These are phyloP conservation scores for Drosophila neonasuta DNA, from an alignment of 2,888 invertebrate genomes.

Conservation along the genomic window DNA sequence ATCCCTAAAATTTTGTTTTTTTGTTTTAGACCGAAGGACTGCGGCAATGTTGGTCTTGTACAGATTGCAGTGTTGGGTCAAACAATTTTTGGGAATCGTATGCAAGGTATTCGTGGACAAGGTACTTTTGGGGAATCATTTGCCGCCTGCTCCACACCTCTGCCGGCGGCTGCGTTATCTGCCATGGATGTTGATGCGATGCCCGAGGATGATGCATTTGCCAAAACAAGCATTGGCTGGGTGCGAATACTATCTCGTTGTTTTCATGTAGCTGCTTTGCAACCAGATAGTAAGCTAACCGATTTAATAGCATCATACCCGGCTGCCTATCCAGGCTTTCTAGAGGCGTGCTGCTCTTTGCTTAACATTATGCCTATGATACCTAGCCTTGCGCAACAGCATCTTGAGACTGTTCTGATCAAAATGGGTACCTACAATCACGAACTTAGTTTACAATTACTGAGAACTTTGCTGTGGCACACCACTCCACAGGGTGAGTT, in stretches of 20 bases:
- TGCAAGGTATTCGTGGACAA: conserved; percentile 57
- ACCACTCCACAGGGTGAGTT: conserved; percentile 82
- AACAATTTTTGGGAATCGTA: conserved; percentile 88
- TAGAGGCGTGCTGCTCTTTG: conserved; percentile 88
- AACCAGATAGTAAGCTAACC: conserved; percentile 79
- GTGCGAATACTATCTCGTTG: conserved; percentile 91
- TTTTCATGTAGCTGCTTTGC: conserved; percentile 83
- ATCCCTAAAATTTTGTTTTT: not conserved
- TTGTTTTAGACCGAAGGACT: conserved; percentile 90
- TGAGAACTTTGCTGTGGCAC: conserved; percentile 85
- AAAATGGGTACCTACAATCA: conserved; percentile 87
- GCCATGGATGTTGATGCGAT: conserved; percentile 54
- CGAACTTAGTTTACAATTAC: conserved; percentile 84
- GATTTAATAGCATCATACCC: conserved; percentile 84
- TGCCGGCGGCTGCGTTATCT: conserved; percentile 35
- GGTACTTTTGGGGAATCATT: conserved; percentile 55
- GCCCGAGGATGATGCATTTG: conserved; percentile 81
- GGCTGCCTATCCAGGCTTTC: conserved; percentile 86
- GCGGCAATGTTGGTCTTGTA: conserved; percentile 93
- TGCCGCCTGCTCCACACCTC: conserved; percentile 44
- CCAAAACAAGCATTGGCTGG: conserved; percentile 90
- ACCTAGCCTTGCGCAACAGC: conserved; percentile 83
- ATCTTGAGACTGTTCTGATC: conserved; percentile 87
- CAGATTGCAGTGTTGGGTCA: conserved; percentile 93
- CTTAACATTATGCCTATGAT: conserved; percentile 87